Base-by-base conservation (phyloP, 1,140 invertebrate species). In the Hyles vespertilio region DNA sequence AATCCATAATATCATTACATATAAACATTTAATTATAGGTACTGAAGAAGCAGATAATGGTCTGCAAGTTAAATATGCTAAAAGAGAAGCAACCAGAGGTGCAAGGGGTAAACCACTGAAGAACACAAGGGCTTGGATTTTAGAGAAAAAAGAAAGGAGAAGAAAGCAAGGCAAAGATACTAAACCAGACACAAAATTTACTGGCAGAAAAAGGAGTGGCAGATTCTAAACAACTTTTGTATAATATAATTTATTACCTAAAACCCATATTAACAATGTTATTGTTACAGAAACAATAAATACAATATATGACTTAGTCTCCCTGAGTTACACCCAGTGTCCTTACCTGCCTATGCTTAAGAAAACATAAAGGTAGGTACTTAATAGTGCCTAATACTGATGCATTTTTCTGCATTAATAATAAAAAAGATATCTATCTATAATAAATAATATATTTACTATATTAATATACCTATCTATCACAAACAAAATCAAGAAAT, bases 111-210 rank as follows among this genome's bases (percentile, higher is more conserved):
- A 97, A 85, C 89, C 93, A 4, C 73, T 94, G 3, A 98, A 98
- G 82, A 95, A 94, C 71, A 94, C 93, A 54, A 90, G 92, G 61
- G 93, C 97, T 22, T 99, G 97, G 97, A 96, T 99, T 70, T 68
- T 93, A 58, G 91, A 92, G 46, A 98, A 94, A 89, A 98, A 98
- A 82, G 96, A 98, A 83, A 91, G 96, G 47, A 90, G 95, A 72
- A 87, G 95, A 69, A 91, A 94, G 75, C 96, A 98, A 91, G 97
- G 97, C 32, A 95, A 93, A 89, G 93, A 95, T 67, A 94, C 94
- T 0, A 91, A 92, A 69, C 90, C 91, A 10, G 92, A 96, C 80
- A 94, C 95, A 7, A 97, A 96, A 77, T 97, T 95, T 71, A 96
- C 95, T n/a, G 96, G 94, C 1, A 91, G 96, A 67, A 95, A 95